Percentiles rank a stretch among this genome's conserved stretches.
These are phyloP conservation scores for Anolis sagrei DNA, from an alignment of 2,113 vertebrate genomes.

Conservation along the genomic window DNA sequence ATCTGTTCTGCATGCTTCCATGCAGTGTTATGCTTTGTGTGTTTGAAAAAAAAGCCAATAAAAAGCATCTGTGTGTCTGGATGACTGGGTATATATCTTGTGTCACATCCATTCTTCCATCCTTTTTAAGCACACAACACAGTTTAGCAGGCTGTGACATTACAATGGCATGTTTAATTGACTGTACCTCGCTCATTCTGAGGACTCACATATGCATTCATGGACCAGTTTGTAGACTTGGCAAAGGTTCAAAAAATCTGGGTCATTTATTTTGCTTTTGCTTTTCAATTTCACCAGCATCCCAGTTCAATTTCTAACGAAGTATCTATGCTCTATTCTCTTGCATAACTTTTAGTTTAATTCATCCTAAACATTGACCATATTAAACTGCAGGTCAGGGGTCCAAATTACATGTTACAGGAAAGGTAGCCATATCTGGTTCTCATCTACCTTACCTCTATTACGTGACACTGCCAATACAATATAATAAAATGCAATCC, in stretches of 20 bases:
- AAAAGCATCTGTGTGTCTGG: constrained; percentile 22
- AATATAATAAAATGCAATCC: too few species aligned
- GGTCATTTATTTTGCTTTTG: background rate
- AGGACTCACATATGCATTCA: background rate
- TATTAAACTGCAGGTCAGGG: too few species aligned
- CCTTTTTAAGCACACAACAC: background rate
- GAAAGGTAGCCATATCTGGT: background rate
- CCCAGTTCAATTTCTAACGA: background rate
- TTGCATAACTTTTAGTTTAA: too few species aligned
- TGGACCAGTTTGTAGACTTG: background rate
- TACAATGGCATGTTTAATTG: background rate
- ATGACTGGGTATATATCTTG: background rate
- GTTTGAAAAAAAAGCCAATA: constrained; percentile 53
- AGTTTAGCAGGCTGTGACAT: background rate
- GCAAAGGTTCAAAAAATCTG: background rate
- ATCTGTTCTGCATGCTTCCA: constrained; percentile 46
- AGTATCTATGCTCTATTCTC: background rate
- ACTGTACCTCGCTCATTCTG: background rate
- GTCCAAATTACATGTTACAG: too few species aligned
- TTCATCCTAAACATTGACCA: too few species aligned
- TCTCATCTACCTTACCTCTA: background rate
- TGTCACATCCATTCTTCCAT: background rate
- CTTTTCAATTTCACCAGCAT: background rate
- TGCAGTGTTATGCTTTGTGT: constrained; percentile 32
- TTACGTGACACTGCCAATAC: too few species aligned